Evolutionary conservation across 1,140 invertebrate species (phyloP), one percentile per base, ranked within the genome.

Genomic region (Leptinotarsa lineolata): DNA sequence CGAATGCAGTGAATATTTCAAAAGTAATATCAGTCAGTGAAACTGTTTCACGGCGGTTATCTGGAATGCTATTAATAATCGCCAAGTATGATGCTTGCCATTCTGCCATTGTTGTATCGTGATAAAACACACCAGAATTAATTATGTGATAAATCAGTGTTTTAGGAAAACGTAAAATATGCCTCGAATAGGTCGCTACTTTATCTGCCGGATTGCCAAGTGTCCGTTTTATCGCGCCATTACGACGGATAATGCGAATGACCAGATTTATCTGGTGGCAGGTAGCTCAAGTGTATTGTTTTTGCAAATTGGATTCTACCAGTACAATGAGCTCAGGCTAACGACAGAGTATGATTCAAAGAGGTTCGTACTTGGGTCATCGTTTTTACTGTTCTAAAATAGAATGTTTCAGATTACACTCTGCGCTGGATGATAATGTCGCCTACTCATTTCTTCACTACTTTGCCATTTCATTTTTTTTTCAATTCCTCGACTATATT

Each of bases 61-160:
- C 63, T 30, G 63, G 22, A 22, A 39, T 39, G 39, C 39, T 13
- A 65, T 65, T n/a, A 65, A 65, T 65, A 21, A 65, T 65, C 22
- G 63, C 63, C 63, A 39, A 54, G 48, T 54, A 54, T 13, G 48
- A 54, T 54, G 4, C 48, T 54, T 54, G 48, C 48, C 48, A 54
- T 54, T 54, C 15, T 39, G 30, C 30, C 30, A 39, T 39, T 39
- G 63, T 39, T 22, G 8, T 65, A 30, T 24, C 21, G 22, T 15
- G 63, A 65, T 65, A 65, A 16, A 39, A 39, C 63, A 65, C 63
- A 65, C 12, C 60, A 22, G 16, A 65, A 65, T 65, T 65, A 65
- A 65, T 65, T 65, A 39, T 65, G 63, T 16, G 63, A 65, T 65
- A 65, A 65, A 65, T 65, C 63, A 65, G 24, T 65, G 63, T 65